Base-by-base conservation (phyloP, 2,888 invertebrate genomes). In the Epinotia nisella region DNA sequence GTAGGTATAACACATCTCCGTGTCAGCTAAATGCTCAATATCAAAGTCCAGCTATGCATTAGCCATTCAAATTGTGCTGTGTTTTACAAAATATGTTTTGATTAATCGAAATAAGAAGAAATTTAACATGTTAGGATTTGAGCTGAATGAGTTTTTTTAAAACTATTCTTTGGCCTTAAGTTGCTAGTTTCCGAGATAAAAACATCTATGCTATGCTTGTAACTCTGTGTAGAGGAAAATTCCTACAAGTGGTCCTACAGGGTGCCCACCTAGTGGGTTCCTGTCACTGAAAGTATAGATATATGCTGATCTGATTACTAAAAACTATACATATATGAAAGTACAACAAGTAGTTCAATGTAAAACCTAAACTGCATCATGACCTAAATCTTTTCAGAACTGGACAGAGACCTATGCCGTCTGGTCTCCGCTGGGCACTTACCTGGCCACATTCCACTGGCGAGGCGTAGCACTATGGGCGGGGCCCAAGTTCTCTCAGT, bases 371-470 rank as follows among this genome's bases (percentile, higher is more conserved):
- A 41, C 41, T 13, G 13, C 3, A 49, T n/a, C 15, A 49, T 49
- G 10, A 24, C 11, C 3, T 3, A 15, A 11, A 15, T 65, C 39
- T 41, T 73, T 70, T 53, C 84, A 98, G 97, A 95, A 97, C 79
- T 99, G 99, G 97, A 99, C 99, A 0, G 99, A 99, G 85, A 98
- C 98, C 0, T 98, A 98, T 81, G 97, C 99, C 1, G 96, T 97
- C 80, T 99, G 99, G 99, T 99, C 99, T 1, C 99, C 99, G 0
- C 93, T 98, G 53, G 99, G 99, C 60, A 99, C 99, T 0, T 99
- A 98, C 88, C 94, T 99, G 78, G 97, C 99, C 0, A 99, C 99
- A 0, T 98, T 99, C 93, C 99, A 99, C 86, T 96, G 96, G 89
- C 95, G 97, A 76, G 99, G 99, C 71, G 98, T 99, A 65, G 98